Conservation (phyloP, 1,140 invertebrate species). For the Drosophila ambigua region DNA sequence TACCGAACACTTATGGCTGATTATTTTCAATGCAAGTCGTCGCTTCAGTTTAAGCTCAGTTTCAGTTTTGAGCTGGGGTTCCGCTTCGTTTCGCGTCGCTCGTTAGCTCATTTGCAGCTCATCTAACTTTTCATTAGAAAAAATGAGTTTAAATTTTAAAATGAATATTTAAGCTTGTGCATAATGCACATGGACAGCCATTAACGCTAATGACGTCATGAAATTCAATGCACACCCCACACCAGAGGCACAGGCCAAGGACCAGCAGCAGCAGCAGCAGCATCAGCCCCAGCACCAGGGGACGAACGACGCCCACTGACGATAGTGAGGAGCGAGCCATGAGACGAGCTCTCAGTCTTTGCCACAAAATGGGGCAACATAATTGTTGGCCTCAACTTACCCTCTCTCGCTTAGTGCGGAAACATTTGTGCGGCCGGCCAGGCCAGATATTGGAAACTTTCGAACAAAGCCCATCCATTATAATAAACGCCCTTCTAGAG, state of each 20-base stretch:
- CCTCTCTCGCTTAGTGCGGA: constrained; percentile 3
- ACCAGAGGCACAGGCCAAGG: constrained; percentile 1
- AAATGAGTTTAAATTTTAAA: constrained; percentile 53
- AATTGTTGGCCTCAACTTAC: constrained; percentile 32
- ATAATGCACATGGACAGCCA: constrained; percentile 67
- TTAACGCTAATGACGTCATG: constrained; percentile 77
- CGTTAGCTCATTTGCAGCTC: constrained; percentile 52
- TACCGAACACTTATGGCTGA: constrained; percentile 66
- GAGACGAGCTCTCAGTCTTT: constrained; percentile 5
- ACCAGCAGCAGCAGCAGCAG: background rate
- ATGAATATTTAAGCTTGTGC: constrained; percentile 66
- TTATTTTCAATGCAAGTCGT: constrained; percentile 67
- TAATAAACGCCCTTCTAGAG: background rate
- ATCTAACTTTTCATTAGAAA: constrained; percentile 66
- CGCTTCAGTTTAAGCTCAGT: constrained; percentile 22
- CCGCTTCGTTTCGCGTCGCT: constrained; percentile 1
- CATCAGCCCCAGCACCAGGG: background rate
- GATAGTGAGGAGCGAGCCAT: no score
- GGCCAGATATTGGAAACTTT: constrained; percentile 51
- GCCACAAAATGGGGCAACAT: constrained; percentile 28
- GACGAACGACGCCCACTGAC: background rate
- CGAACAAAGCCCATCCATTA: background rate
- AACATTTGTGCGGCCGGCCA: constrained; percentile 16
- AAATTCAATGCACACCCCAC: constrained; percentile 61
- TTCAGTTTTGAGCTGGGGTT: background rate